phyloP scores from a whole-genome alignment of 1,140 invertebrate genomes.

The Phocides pigmalion region DNA sequence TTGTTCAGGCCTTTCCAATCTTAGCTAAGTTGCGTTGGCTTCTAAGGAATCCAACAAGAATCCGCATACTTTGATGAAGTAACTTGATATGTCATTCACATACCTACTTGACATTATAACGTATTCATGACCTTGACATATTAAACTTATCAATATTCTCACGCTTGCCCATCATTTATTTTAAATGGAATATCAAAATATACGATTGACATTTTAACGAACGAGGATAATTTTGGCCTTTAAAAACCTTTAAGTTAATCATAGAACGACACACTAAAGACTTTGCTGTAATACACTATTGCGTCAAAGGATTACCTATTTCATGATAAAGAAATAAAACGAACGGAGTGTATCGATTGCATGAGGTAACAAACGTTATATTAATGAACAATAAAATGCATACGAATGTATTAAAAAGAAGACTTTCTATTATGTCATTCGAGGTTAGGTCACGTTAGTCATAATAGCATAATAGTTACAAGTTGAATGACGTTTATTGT shows the following conservation, averaged over 20 bases:
- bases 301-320: not conserved
- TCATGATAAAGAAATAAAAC: constrained; percentile 8
- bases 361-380: constrained; percentile 11
- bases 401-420: constrained; percentile 22
- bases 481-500: constrained; percentile 32
- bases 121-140: constrained; percentile 49
- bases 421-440: constrained; percentile 31
- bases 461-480: constrained; percentile 23
- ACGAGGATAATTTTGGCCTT: not conserved
- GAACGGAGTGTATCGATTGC: constrained; percentile 11
- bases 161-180: constrained; percentile 22
- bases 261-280: not conserved
- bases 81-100: constrained; percentile 27
- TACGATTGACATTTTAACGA: not conserved
- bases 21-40: constrained; percentile 10
- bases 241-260: not conserved
- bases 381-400: constrained; percentile 13
- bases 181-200: constrained; percentile 4
- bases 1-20: constrained; percentile 11
- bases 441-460: constrained; percentile 31
- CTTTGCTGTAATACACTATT: not conserved
- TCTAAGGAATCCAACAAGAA: constrained; percentile 20
- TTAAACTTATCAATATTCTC: constrained; percentile 42
- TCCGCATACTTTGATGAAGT: constrained; percentile 7
- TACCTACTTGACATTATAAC: constrained; percentile 19